Evolutionary conservation across 2,113 vertebrate species (phyloP).

Genomic region (Acanthochromis polyacanthus): DNA sequence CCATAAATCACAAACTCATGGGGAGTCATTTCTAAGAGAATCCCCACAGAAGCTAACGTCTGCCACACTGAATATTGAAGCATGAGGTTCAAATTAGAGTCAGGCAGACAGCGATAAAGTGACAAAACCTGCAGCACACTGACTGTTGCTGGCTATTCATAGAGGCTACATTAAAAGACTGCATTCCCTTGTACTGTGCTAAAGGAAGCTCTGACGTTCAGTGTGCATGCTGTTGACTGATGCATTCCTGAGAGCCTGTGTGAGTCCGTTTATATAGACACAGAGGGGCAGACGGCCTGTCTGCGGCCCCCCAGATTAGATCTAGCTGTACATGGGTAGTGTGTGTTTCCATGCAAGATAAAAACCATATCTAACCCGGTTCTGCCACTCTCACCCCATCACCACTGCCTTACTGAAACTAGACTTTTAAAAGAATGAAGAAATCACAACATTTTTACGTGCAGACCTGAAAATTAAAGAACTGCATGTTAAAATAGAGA

Average conservation of each 20-base stretch:
- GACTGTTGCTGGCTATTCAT: constrained; percentile 45
- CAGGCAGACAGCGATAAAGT: background rate
- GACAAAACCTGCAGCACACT: constrained; percentile 5
- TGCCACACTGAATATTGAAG: constrained; percentile 8
- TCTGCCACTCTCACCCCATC: background rate
- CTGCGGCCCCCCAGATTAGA: constrained; percentile 75
- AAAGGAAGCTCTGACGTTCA: constrained; percentile 60
- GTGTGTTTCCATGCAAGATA: constrained; percentile 16
- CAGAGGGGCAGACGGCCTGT: constrained; percentile 68
- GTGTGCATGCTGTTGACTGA: constrained; percentile 64
- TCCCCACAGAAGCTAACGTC: constrained; percentile 37
- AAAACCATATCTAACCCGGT: constrained; percentile 9
- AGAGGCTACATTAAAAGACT: constrained; percentile 51
- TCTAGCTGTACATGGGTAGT: constrained; percentile 45
- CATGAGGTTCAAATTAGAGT: constrained; percentile 44
- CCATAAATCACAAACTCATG: constrained; percentile 40
- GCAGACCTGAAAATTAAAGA: no score
- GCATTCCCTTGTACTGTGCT: constrained; percentile 56
- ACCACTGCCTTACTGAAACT: background rate
- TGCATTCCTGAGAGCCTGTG: constrained; percentile 72
- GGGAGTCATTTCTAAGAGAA: constrained; percentile 14
- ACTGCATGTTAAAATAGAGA: background rate
- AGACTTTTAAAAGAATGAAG: background rate
- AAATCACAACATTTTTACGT: background rate
- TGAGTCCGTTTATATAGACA: constrained; percentile 71